Percentiles rank a stretch among this genome's conserved stretches.
Evolutionary conservation across 2,888 invertebrate genomes (phyloP).

Genomic region (Hydroisotoma schaefferi): DNA sequence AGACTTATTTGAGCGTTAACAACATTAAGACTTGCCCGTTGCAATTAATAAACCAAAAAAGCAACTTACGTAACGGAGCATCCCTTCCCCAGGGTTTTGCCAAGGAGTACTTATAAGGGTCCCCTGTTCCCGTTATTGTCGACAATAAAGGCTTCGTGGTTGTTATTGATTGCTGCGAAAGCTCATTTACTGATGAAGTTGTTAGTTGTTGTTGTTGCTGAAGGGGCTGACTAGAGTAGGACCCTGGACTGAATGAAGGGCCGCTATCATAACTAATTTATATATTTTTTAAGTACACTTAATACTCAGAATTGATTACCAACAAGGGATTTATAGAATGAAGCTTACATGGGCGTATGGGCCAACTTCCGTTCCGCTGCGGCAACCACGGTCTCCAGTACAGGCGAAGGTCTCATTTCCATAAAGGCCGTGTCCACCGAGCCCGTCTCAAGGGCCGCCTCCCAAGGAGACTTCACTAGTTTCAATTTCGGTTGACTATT

Average conservation of each 20-base stretch:
- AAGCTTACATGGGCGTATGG: slow-evolving; percentile 41
- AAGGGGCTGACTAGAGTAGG: slow-evolving; percentile 12
- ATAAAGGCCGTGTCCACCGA: slow-evolving; percentile 67
- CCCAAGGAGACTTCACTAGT: slow-evolving; percentile 66
- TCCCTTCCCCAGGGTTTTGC: slow-evolving; percentile 45
- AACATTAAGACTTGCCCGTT: too few relatives aligned
- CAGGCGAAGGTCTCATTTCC: slow-evolving; percentile 50
- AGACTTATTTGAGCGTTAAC: too few relatives aligned
- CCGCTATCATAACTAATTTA: too few relatives aligned
- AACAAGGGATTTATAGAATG: too few relatives aligned
- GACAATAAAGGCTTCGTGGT: slow-evolving; percentile 16
- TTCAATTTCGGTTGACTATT: slow-evolving; percentile 58
- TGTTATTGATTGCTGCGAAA: too few relatives aligned
- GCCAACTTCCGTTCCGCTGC: slow-evolving; percentile 49
- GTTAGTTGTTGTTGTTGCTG: slow-evolving; percentile 23
- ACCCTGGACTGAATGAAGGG: too few relatives aligned
- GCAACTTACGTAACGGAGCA: slow-evolving; percentile 17
- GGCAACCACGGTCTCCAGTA: slow-evolving; percentile 48
- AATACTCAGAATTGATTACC: too few relatives aligned
- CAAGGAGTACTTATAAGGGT: slow-evolving; percentile 38
- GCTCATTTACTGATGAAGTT: too few relatives aligned
- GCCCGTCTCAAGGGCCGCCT: slow-evolving; percentile 68
- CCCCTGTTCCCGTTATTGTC: slow-evolving; percentile 29
- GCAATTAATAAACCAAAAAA: too few relatives aligned
- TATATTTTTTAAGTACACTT: too few relatives aligned